A percentile compares a stretch with the other conserved stretches of the same genome.
These are phyloP conservation scores for Raja brachyura DNA, from an alignment of 2,113 vertebrate species.

Conservation along the genomic window DNA sequence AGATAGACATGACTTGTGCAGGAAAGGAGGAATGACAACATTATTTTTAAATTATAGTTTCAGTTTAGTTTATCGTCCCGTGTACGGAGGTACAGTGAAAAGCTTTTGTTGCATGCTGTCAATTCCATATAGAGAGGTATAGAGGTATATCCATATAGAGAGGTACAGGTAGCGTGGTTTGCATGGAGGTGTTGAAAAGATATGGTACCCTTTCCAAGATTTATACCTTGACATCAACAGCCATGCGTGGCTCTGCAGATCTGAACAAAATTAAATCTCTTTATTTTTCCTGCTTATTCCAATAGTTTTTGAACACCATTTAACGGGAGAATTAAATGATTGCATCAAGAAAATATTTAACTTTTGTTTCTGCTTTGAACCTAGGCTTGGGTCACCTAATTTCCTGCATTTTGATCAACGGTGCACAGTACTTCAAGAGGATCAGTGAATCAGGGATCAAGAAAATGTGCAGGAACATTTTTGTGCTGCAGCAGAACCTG, in stretches of 20 bases:
- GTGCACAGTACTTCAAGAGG: slow-evolving; percentile 95
- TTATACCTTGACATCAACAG: neutral
- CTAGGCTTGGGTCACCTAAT: slow-evolving; percentile 93
- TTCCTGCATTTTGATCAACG: slow-evolving; percentile 94
- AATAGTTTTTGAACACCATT: neutral
- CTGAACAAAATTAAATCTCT: neutral
- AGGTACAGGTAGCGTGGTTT: neutral
- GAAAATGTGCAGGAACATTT: slow-evolving; percentile 98
- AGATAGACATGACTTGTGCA: neutral
- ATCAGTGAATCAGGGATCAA: slow-evolving; percentile 98
- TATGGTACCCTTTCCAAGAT: neutral
- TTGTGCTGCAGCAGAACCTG: slow-evolving; percentile 95
- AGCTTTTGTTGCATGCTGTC: too few relatives aligned
- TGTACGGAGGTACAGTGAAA: too few relatives aligned
- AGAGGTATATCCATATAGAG: neutral
- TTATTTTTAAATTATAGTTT: neutral
- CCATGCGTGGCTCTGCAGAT: neutral
- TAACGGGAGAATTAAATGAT: neutral
- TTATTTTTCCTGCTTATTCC: too few relatives aligned
- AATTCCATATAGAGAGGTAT: too few relatives aligned
- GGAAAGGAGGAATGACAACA: neutral
- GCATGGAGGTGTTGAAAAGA: neutral
- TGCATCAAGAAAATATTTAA: neutral
- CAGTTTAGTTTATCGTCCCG: too few relatives aligned
- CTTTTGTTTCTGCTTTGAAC: neutral